Percentiles rank a stretch among this genome's conserved stretches.
Conservation (phyloP, 2,113 vertebrate species). For the Ondatra zibethicus region DNA sequence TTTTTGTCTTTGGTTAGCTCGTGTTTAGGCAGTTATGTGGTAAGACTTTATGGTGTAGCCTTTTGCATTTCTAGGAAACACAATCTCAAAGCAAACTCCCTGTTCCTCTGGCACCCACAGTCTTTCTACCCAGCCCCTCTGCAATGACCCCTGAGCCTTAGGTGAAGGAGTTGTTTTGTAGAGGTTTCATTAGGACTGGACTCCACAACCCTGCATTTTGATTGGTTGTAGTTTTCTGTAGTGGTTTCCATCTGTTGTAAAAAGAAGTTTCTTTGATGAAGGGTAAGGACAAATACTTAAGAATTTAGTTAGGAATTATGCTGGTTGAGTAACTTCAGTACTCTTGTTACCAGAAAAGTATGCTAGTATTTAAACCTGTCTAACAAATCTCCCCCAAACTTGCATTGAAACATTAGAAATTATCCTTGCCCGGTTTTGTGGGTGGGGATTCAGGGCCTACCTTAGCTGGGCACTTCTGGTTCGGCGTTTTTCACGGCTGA, state of each 20-base stretch:
- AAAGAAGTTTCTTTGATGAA: not conserved
- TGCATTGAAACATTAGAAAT: not conserved
- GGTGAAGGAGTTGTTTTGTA: not conserved
- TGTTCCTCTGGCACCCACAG: not conserved
- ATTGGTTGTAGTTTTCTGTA: not conserved
- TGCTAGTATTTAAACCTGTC: slow-evolving; percentile 1
- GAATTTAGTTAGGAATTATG: not conserved
- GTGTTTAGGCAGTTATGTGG: not conserved
- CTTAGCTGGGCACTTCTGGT: not conserved
- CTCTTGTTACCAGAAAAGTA: not conserved
- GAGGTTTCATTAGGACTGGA: not conserved
- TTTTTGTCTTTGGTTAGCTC: not conserved
- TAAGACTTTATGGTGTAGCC: not conserved
- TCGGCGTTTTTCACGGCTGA: not conserved
- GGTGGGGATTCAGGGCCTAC: not conserved
- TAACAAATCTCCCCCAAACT: not conserved
- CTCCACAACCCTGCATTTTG: not conserved
- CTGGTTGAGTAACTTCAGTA: not conserved
- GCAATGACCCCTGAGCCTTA: not conserved
- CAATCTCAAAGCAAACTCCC: not conserved
- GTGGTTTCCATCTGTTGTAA: not conserved
- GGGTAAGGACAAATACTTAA: not conserved
- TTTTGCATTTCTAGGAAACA: not conserved
- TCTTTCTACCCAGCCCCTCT: too few relatives aligned
- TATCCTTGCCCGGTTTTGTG: not conserved